These are phyloP conservation scores for Monarcha castaneiventris DNA, from an alignment of 2,113 vertebrate genomes.

Conservation along the genomic window DNA sequence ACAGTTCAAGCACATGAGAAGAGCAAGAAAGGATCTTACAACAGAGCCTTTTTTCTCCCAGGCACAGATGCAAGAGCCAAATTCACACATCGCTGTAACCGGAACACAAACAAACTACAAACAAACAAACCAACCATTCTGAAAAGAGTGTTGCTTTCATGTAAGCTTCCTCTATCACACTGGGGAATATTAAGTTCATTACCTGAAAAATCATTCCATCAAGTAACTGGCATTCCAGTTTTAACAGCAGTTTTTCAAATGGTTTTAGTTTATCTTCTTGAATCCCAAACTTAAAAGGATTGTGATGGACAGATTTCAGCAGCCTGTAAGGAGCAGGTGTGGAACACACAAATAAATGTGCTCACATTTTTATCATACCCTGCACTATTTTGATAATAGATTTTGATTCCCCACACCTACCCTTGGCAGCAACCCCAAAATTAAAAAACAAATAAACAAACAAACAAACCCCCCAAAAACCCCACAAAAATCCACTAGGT, in stretches of 20 bases:
- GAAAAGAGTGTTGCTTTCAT: background rate
- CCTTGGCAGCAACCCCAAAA: background rate
- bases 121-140: background rate
- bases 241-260: constrained; percentile 95
- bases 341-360: background rate
- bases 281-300: constrained; percentile 94
- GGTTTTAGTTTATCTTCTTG: constrained; percentile 96
- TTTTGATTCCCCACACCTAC: background rate
- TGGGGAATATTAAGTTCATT: background rate
- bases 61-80: background rate
- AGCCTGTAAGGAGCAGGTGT: constrained; percentile 69
- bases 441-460: background rate
- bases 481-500: background rate
- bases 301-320: constrained; percentile 97
- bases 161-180: background rate
- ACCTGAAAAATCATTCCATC: constrained; percentile 98
- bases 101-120: background rate
- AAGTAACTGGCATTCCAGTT: constrained; percentile 91
- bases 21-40: background rate
- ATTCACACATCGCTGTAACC: background rate
- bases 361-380: background rate
- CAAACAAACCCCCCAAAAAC: background rate
- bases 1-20: background rate
- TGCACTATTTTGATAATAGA: background rate
- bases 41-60: background rate